Base-by-base conservation (phyloP, 2,797 vertebrate genomes). In the Acomys russatus region DNA sequence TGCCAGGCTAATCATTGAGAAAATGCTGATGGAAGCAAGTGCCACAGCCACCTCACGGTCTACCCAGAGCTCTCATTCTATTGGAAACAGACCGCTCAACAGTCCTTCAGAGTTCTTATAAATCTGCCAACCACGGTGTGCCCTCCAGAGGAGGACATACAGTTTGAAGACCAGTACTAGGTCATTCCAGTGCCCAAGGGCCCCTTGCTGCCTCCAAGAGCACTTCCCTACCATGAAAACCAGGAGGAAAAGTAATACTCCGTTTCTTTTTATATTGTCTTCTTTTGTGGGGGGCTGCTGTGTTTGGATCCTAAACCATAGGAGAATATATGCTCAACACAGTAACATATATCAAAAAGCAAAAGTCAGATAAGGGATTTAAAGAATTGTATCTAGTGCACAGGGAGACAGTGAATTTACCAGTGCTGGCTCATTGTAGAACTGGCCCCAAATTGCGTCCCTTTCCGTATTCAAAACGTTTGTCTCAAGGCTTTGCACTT, bases 11-110 rank as follows among this genome's bases (percentile, higher is more conserved):
- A 38, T 92, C 63, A 5, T 68, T 88, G 28, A 85, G 63, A 80
- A 95, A 87, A 96, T 78, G 68, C 30, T 91, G 49, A 35, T 1
- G 66, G 59, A 10, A 96, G 68, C 7, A 70, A 78, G 28, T 83
- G 85, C 44, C 7, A 80, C 8, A 90, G 59, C 10, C 38, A 44
- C 38, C 38, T 35, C 77, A 18, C 78, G 87, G 59, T 88, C 38
- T 25, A 79, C 70, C n/a, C 49, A 68, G 71, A 1, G 63, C 6
- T 61, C 23, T 77, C 59, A 76, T 89, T 54, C 14, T 3, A n/a
- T 59, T 2, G 80, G 61, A 28, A 28, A 15, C 33, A 59, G 0
- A 59, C 5, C 38, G 61, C 28, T 9, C 64, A 9, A 9, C 51
- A 54, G 63, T 68, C 74, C 94, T 59, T 5, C 3, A 0, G 15